Evolutionary conservation across 2,113 vertebrate species (phyloP), one percentile per base, ranked within the genome.

Genomic region (Neomonachus schauinslandi): DNA sequence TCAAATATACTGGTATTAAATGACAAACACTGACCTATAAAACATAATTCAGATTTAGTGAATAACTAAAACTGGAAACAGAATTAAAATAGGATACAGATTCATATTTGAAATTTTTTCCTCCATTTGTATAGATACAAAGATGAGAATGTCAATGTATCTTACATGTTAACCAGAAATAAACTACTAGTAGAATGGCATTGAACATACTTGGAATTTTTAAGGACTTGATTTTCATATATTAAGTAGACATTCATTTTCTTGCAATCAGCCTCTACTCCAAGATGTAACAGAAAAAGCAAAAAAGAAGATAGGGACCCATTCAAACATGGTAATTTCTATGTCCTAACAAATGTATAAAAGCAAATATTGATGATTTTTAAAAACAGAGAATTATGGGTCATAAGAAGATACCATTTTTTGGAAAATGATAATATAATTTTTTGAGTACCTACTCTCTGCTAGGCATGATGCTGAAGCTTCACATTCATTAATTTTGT

Each of bases 191-290:
- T 12, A 95, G 46, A 28, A 95, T 77, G n/a, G 8, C 33, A 79
- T 26, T 91, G 89, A 95, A 82, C 21, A 91, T 72, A 86, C 33
- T 89, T 90, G 15, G 31, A 74, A 49, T 63, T 94, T 88, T 91
- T 88, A 87, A 89, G 36, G 9, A 72, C 69, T 26, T 97, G 26
- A 83, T 93, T 95, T 97, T 93, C 33, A 82, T 83, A 57, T 46
- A 83, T 76, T 85, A 91, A 85, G 7, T 67, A 83, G 51, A 53
- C 31, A 36, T 51, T 71, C 2, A 72, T 95, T 96, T 79, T 90
- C 26, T 94, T 92, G 21, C 7, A 95, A 77, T 59, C 26, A 91
- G 21, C 36, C 28, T 91, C 63, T 95, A 36, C 10, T 86, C 33
- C 3, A 72, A 91, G 42, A 77, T 80, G 3, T 59, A 94, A 93